These are phyloP conservation scores for Ptychoptera albimana DNA, from an alignment of 2,888 invertebrate genomes.

Conservation along the genomic window DNA sequence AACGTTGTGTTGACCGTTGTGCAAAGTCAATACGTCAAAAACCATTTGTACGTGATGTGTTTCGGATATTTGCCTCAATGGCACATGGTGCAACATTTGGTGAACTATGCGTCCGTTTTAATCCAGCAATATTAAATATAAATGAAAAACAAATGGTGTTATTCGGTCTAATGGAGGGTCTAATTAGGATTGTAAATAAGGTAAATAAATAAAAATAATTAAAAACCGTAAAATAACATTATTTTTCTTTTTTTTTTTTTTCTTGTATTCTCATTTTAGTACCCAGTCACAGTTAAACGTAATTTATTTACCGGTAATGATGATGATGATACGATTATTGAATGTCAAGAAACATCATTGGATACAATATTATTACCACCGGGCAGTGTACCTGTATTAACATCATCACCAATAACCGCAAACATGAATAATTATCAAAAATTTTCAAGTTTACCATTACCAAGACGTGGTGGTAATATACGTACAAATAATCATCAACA, in stretches of 20 bases:
- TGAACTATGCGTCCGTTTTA: constrained; percentile 55
- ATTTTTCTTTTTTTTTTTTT: constrained; percentile 1
- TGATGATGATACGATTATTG: constrained; percentile 8
- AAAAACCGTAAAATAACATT: neutral
- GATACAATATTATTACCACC: too few relatives aligned
- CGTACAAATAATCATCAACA: too few relatives aligned
- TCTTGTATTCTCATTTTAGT: constrained; percentile 23
- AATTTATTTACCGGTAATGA: constrained; percentile 13
- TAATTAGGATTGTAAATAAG: constrained; percentile 69
- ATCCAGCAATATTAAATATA: constrained; percentile 57
- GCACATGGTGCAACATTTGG: constrained; percentile 59
- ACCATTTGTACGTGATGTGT: constrained; percentile 52
- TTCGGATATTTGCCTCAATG: constrained; percentile 60
- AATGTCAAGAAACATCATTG: too few relatives aligned
- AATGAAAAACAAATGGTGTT: constrained; percentile 71
- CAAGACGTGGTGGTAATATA: too few relatives aligned
- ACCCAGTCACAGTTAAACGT: constrained; percentile 34
- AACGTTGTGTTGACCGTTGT: constrained; percentile 52
- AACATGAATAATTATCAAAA: too few relatives aligned
- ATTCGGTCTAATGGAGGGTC: constrained; percentile 72
- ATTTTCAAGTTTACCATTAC: too few relatives aligned
- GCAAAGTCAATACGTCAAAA: constrained; percentile 48
- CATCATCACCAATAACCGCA: neutral
- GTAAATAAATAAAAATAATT: constrained; percentile 22
- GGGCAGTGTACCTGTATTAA: neutral